phyloP scores from a whole-genome alignment of 2,113 vertebrate species.

The Actenoides lindsayi region DNA sequence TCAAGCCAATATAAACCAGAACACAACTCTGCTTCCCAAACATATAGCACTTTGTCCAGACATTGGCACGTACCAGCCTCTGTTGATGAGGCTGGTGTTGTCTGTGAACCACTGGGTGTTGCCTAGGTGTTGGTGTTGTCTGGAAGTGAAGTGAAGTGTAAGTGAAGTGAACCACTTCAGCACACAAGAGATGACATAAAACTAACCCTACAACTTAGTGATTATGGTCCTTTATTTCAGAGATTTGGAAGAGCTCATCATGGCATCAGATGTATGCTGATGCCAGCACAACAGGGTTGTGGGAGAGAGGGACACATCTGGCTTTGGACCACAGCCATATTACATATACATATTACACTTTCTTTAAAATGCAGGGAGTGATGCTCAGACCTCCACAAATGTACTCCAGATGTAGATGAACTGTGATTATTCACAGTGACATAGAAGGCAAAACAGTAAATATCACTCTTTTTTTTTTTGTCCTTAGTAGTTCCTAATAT shows the following conservation, averaged over 20 bases:
- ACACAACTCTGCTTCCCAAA: background rate
- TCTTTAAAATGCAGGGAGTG: background rate
- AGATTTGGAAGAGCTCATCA: background rate
- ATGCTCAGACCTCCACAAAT: background rate
- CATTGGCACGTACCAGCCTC: accelerated
- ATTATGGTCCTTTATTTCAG: background rate
- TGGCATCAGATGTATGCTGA: background rate
- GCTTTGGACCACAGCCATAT: background rate
- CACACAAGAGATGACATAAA: background rate
- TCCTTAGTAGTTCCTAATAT: background rate
- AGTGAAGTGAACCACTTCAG: background rate
- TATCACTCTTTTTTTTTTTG: accelerated
- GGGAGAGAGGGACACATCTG: background rate
- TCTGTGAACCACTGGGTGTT: no score
- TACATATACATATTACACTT: background rate
- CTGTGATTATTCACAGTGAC: background rate
- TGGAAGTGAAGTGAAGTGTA: no score
- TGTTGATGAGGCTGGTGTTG: background rate
- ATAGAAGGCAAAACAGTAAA: background rate
- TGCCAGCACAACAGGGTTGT: background rate
- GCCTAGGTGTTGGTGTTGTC: no score
- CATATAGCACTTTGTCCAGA: background rate
- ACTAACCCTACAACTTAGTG: background rate
- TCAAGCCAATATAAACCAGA: background rate
- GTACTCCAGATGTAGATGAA: background rate